Evolutionary conservation across 2,888 invertebrate species (phyloP), one percentile per base, ranked within the genome.

Genomic region (Toxonevra muliebris): DNA sequence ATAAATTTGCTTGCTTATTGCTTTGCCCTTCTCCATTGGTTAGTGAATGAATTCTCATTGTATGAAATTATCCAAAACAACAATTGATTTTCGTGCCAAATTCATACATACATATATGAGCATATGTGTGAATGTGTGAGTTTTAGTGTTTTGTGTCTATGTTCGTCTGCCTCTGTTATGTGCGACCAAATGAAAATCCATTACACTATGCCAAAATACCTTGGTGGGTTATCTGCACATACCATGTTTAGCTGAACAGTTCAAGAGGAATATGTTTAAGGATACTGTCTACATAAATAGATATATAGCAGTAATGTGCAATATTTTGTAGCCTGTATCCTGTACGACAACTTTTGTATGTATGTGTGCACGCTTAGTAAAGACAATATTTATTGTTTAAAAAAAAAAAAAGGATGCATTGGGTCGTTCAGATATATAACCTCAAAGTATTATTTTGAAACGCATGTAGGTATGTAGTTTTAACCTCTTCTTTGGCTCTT

Each of bases 51-150:
- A 30, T 30, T 30, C 30, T 2, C 7, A 4, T 30, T 30, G 30
- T 30, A 30, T 50, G 60, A 65, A 60, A 60, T 60, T 60, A 65
- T 53, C 59, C 40, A 60, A 57, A 52, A 53, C 62, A 62, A 65
- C 65, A 69, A 69, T 68, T 68, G 68, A 68, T 68, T 68, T 65
- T 65, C 68, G 15, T 42, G 41, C 42, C 15, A 50, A 7, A 30
- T 15, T 19, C 43, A 15, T 4, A 40, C 7, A 13, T 10, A n/a
- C 55, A 61, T 43, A 41, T 30, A 61, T 2, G 40, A 30, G 40
- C 55, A 61, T 41, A 11, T 5, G 40, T 12, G 19, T 17, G 17
- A 42, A 19, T 19, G 42, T 48, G 48, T 48, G 8, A n/a, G 48
- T 48, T n/a, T n/a, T n/a, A 1, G 48, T 5, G 48, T 4, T 30